phyloP scores from a whole-genome alignment of 2,797 vertebrate genomes.

The Tadarida brasiliensis region DNA sequence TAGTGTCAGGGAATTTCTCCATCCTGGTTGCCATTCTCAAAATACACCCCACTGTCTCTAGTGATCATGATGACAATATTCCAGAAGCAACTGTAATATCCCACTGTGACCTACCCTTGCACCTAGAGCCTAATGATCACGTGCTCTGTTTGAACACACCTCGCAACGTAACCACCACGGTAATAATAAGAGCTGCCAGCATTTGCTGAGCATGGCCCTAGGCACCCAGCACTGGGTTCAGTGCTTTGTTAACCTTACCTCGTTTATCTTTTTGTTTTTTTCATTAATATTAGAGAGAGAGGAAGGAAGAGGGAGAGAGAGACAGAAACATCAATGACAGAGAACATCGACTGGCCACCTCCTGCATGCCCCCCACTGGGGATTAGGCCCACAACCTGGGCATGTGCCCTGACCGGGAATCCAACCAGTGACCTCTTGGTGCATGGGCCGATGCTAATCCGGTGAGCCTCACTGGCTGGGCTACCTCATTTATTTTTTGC shows the following conservation, averaged over 20 bases:
- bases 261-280: too few relatives aligned
- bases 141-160: not conserved
- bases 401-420: too few relatives aligned
- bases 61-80: not conserved
- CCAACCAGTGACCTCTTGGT: too few relatives aligned
- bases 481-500: not conserved
- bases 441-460: too few relatives aligned
- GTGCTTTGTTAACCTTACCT: not conserved
- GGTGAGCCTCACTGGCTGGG: too few relatives aligned
- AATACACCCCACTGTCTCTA: not conserved
- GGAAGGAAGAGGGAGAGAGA: too few relatives aligned
- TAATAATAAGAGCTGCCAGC: not conserved
- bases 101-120: not conserved
- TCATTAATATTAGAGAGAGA: too few relatives aligned
- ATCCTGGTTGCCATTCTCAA: not conserved
- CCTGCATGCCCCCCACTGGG: too few relatives aligned
- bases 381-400: too few relatives aligned
- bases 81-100: not conserved
- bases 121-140: not conserved
- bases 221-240: not conserved
- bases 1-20: not conserved
- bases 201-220: not conserved
- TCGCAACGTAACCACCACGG: not conserved
- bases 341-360: too few relatives aligned
- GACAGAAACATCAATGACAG: too few relatives aligned